Conservation (phyloP, 1,140 invertebrate species). For the Orussus abietinus region DNA sequence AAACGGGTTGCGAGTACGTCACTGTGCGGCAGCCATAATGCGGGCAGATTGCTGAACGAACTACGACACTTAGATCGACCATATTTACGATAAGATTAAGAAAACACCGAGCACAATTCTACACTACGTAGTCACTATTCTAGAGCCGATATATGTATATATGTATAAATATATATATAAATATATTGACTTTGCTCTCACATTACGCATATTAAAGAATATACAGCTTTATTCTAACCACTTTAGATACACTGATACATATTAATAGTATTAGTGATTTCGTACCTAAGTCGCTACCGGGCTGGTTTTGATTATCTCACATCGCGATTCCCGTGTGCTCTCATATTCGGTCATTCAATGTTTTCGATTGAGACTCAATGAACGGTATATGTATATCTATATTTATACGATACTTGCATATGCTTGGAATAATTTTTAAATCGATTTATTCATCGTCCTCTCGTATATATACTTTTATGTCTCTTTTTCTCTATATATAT, state of each 20-base stretch:
- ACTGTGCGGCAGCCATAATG: too few species aligned
- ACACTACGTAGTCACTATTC: constrained; percentile 52
- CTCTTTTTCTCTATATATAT: constrained; percentile 9
- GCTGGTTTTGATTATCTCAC: constrained; percentile 52
- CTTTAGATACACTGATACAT: constrained; percentile 51
- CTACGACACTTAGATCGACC: constrained; percentile 52
- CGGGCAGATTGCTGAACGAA: constrained; percentile 30
- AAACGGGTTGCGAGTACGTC: too few species aligned
- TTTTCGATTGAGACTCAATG: constrained; percentile 17
- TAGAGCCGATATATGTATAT: constrained; percentile 40
- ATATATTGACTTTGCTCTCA: too few species aligned
- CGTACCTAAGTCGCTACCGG: constrained; percentile 53
- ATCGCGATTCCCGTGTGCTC: constrained; percentile 21
- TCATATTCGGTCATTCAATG: constrained; percentile 16
- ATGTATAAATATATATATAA: constrained; percentile 8
- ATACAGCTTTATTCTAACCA: constrained; percentile 51
- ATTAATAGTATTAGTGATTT: constrained; percentile 51
- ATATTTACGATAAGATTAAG: constrained; percentile 47
- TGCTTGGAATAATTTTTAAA: constrained; percentile 6
- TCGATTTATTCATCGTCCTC: constrained; percentile 8
- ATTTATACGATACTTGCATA: constrained; percentile 12
- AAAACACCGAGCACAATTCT: constrained; percentile 53
- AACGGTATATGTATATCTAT: constrained; percentile 13
- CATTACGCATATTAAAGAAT: constrained; percentile 47
- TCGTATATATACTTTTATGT: constrained; percentile 6